Percentiles rank a stretch among this genome's conserved stretches.
These are phyloP conservation scores for Champsocephalus esox DNA, from an alignment of 2,797 vertebrate genomes.

Conservation along the genomic window DNA sequence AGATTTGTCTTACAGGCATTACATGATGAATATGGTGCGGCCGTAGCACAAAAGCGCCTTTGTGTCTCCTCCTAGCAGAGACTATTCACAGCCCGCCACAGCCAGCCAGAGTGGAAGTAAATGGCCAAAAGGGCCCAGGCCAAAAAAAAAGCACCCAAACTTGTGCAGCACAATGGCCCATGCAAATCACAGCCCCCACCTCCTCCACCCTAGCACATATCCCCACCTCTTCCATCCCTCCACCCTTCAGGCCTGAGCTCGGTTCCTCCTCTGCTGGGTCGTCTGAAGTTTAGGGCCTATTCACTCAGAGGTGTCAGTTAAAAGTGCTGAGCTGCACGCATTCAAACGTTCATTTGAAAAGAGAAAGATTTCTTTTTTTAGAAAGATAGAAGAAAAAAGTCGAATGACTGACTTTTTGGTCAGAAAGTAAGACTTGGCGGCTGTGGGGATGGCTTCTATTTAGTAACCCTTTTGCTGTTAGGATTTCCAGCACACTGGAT, in stretches of 20 bases:
- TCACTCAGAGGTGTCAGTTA: constrained; percentile 85
- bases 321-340: constrained; percentile 78
- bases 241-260: constrained; percentile 70
- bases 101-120: constrained; percentile 91
- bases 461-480: constrained; percentile 17
- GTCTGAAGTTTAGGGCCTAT: constrained; percentile 85
- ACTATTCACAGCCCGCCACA: constrained; percentile 89
- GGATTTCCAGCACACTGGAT: constrained; percentile 43
- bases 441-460: constrained; percentile 46
- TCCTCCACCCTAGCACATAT: constrained; percentile 70
- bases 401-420: constrained; percentile 80
- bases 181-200: constrained; percentile 86
- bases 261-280: constrained; percentile 78
- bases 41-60: constrained; percentile 87
- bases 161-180: constrained; percentile 88
- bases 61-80: constrained; percentile 87
- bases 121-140: constrained; percentile 88
- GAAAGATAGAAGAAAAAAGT: constrained; percentile 73
- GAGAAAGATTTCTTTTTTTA: constrained; percentile 65
- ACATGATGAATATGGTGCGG: constrained; percentile 91
- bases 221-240: constrained; percentile 72
- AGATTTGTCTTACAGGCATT: constrained; percentile 93
- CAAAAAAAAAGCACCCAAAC: constrained; percentile 88
- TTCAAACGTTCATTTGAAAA: constrained; percentile 70
- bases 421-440: constrained; percentile 65